Evolutionary conservation across 2,797 vertebrate genomes (phyloP), one percentile per base, ranked within the genome.

Genomic region (Adrianichthys oophorus): DNA sequence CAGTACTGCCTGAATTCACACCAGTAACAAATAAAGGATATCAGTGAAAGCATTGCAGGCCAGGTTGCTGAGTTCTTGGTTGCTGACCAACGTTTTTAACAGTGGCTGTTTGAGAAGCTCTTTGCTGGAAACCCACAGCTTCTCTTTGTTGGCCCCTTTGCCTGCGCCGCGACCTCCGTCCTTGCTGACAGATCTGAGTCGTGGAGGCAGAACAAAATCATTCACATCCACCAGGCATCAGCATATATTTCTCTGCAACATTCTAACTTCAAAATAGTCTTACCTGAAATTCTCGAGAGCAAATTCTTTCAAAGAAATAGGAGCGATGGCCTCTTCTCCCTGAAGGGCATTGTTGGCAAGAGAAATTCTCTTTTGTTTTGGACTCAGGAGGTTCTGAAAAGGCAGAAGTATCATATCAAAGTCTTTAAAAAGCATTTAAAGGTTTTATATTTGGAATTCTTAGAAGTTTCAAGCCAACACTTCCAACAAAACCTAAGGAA

Each of bases 231-330:
- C 32, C 32, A 13, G 10, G 10, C 26, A 26, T 7, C 6, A 26
- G 7, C 6, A 7, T 7, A 26, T 26, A 26, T 6, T 37, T 37
- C n/a, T 23, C 14, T 37, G 44, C 2, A 15, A 45, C 44, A 18
- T 19, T 52, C 19, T 1, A 29, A 43, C 4, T 41, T 7, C 43
- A 5, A 52, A 43, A 45, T 4, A 29, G 19, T 16, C 19, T 76
- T 85, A 99, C 96, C 97, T 96, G 91, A 99, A 99, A 63, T 94
- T 83, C 54, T 95, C 92, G 0, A 92, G 90, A 15, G 96, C 92
- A 84, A 94, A 98, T 64, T 97, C 95, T 76, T 96, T 96, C 46
- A 99, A 82, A 7, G 95, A 95, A 52, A 93, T 69, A 0, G 87
- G 92, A 49, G 92, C 89, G 61, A 93, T 82, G 7, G 77, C 74